Percentiles rank a stretch among this genome's conserved stretches.
These are phyloP conservation scores for Chymomyza caudatula DNA, from an alignment of 2,888 invertebrate genomes.

Conservation along the genomic window DNA sequence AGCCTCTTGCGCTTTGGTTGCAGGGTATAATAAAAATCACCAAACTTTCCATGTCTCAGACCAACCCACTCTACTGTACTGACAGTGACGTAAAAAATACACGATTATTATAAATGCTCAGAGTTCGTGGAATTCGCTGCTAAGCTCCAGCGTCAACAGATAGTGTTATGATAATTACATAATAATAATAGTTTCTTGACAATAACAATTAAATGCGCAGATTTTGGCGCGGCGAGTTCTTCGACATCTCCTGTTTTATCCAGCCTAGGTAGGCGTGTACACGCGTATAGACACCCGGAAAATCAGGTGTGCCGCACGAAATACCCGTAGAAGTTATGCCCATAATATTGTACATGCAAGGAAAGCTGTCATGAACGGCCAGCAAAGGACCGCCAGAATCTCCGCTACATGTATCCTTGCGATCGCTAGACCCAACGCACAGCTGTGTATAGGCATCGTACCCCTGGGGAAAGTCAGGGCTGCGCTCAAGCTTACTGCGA, in stretches of 20 bases:
- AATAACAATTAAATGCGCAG: too few relatives aligned
- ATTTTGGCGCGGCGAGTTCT: slow-evolving; percentile 50
- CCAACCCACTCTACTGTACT: too few relatives aligned
- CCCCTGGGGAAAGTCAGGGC: slow-evolving; percentile 52
- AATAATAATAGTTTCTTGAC: too few relatives aligned
- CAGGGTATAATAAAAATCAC: too few relatives aligned
- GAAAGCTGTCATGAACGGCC: slow-evolving; percentile 54
- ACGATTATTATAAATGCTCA: too few relatives aligned
- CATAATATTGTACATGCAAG: slow-evolving; percentile 66
- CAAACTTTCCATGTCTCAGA: too few relatives aligned
- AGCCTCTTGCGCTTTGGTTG: too few relatives aligned
- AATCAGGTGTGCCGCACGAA: slow-evolving; percentile 61
- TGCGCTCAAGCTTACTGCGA: slow-evolving; percentile 26
- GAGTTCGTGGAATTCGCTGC: too few relatives aligned
- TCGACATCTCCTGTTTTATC: slow-evolving; percentile 51
- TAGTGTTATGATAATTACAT: too few relatives aligned
- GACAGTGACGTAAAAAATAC: too few relatives aligned
- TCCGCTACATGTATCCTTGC: slow-evolving; percentile 65
- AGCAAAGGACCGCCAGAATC: slow-evolving; percentile 71
- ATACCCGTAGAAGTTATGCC: slow-evolving; percentile 66
- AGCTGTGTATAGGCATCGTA: slow-evolving; percentile 51
- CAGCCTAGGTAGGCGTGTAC: slow-evolving; percentile 62
- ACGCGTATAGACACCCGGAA: slow-evolving; percentile 67
- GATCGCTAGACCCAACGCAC: slow-evolving; percentile 64
- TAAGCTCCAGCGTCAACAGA: too few relatives aligned